A percentile compares a stretch with the other conserved stretches of the same genome.
Evolutionary conservation across 2,113 vertebrate species (phyloP).

Genomic region (Megaceryle torquata): DNA sequence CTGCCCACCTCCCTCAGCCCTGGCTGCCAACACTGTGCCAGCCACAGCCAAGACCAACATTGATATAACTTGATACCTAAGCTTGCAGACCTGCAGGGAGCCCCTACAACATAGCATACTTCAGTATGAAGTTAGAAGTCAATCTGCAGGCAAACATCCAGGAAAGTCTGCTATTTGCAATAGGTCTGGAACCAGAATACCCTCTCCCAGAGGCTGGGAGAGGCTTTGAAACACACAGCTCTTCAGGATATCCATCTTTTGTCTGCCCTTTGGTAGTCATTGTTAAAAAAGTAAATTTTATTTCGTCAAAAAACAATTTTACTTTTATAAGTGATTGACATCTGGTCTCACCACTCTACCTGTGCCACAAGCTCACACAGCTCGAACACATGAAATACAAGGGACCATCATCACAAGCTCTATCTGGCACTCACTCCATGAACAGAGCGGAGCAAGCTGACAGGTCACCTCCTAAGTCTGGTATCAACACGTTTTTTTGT

Average conservation of each 20-base stretch:
- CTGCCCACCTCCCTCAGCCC: neutral
- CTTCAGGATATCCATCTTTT: neutral
- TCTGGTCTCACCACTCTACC: neutral
- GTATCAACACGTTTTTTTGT: neutral
- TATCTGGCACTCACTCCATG: neutral
- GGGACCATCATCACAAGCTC: neutral
- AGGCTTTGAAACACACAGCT: neutral
- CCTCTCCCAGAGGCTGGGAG: neutral
- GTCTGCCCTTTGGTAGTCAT: neutral
- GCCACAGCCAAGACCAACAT: fast-evolving
- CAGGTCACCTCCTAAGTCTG: neutral
- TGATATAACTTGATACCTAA: fast-evolving
- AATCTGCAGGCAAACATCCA: neutral
- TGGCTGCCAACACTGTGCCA: neutral
- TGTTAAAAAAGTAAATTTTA: neutral
- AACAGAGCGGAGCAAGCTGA: neutral
- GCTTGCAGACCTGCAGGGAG: neutral
- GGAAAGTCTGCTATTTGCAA: neutral
- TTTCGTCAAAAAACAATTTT: neutral
- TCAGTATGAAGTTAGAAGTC: neutral
- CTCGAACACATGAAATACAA: neutral
- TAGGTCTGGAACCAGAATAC: neutral
- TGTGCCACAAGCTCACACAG: neutral
- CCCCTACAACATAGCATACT: neutral
- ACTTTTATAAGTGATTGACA: neutral